Percentiles rank a stretch among this genome's conserved stretches.
phyloP scores from a whole-genome alignment of 2,888 invertebrate species.

The Tetragonisca angustula region DNA sequence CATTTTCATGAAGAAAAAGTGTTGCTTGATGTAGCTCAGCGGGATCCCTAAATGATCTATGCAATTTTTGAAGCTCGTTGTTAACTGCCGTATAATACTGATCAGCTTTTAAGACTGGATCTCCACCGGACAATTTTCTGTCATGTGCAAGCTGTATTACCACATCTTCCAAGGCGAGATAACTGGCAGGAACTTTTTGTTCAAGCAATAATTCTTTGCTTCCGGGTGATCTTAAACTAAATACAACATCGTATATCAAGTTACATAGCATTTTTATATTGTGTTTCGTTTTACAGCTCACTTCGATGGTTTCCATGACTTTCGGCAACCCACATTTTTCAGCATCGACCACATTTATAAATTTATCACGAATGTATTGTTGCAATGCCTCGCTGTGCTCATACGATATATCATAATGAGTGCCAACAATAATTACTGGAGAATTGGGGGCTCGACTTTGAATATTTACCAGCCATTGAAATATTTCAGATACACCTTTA shows the following conservation, averaged over 20 bases:
- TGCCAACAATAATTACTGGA: conserved; percentile 97
- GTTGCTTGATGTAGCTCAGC: conserved; percentile 98
- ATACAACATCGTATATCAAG: conserved; percentile 96
- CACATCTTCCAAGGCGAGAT: conserved; percentile 97
- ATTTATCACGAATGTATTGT: conserved; percentile 93
- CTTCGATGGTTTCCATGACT: conserved; percentile 96
- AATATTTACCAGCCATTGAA: conserved; percentile 98
- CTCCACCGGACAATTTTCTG: conserved; percentile 87
- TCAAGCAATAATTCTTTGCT: conserved; percentile 95
- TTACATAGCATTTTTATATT: conserved; percentile 96
- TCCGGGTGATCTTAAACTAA: conserved; percentile 94
- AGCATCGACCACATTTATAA: conserved; percentile 97
- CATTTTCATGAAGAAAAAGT: conserved; percentile 98
- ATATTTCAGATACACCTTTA: conserved; percentile 94
- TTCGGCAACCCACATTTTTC: conserved; percentile 97
- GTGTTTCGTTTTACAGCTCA: conserved; percentile 94
- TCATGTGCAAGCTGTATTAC: conserved; percentile 93
- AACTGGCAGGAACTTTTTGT: conserved; percentile 98
- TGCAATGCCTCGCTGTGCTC: conserved; percentile 93
- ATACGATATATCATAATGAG: conserved; percentile 95
- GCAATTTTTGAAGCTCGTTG: conserved; percentile 87
- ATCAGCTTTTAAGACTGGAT: conserved; percentile 94
- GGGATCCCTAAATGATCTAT: conserved; percentile 92
- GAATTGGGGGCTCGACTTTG: conserved; percentile 97
- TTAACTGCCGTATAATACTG: conserved; percentile 86